Conservation (phyloP, 2,888 invertebrate species). For the Colletes collaris region DNA sequence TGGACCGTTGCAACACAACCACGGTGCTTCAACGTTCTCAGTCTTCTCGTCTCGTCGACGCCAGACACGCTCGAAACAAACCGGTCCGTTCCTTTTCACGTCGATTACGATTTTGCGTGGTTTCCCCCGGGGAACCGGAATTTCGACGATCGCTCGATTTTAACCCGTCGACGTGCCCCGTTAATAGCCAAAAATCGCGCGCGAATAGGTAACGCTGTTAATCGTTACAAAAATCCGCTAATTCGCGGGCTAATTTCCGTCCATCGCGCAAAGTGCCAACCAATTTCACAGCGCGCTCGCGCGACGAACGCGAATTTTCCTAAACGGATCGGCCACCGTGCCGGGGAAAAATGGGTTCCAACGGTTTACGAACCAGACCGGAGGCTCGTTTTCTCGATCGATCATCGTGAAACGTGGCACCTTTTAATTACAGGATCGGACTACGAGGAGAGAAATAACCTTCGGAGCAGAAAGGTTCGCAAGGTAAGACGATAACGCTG, state of each 20-base stretch:
- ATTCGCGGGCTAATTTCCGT: neutral
- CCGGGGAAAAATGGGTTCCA: constrained; percentile 4
- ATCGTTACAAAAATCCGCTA: constrained; percentile 1
- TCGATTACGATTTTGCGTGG: too few species aligned
- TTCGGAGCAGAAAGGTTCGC: neutral
- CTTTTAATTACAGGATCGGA: constrained; percentile 3
- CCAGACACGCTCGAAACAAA: neutral
- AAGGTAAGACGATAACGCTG: constrained; percentile 19
- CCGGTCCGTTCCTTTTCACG: neutral
- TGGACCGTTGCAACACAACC: neutral
- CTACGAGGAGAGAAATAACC: neutral
- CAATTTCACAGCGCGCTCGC: neutral
- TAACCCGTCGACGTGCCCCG: neutral
- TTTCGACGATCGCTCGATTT: too few species aligned
- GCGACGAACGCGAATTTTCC: neutral
- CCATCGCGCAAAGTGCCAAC: neutral
- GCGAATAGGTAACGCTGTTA: neutral
- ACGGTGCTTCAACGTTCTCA: constrained; percentile 23
- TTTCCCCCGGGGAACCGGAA: too few species aligned
- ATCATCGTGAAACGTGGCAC: constrained; percentile 3
- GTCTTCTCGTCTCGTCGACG: constrained; percentile 3
- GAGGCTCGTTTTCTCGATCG: neutral
- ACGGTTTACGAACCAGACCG: neutral
- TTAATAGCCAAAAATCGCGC: neutral
- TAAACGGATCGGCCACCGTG: neutral